Conservation (phyloP, 2,888 invertebrate genomes). For the Polydrusus pterygomalis region DNA sequence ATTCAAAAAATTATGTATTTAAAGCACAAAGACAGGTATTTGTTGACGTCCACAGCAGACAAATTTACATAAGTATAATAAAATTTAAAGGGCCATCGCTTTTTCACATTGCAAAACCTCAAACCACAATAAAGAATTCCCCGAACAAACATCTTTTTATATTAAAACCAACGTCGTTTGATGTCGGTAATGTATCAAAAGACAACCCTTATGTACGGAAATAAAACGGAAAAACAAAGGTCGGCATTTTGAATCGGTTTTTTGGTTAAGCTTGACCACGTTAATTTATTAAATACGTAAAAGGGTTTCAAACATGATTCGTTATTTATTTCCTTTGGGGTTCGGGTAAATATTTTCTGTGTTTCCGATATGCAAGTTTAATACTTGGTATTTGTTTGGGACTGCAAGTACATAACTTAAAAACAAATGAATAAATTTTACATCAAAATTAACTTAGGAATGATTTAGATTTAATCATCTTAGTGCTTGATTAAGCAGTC, state of each 20-base stretch:
- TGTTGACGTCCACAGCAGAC: not conserved
- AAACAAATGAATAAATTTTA: no score
- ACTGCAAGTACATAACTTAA: no score
- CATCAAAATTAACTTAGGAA: no score
- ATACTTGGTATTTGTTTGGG: no score
- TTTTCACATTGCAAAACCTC: constrained; percentile 6
- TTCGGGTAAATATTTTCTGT: not conserved
- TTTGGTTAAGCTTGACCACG: constrained; percentile 20
- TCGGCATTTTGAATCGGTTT: constrained; percentile 20
- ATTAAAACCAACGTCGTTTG: constrained; percentile 11
- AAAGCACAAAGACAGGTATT: not conserved
- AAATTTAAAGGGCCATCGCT: not conserved
- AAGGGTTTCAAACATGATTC: not conserved
- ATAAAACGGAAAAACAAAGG: constrained; percentile 18
- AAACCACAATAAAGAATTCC: constrained; percentile 16
- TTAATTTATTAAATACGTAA: constrained; percentile 27
- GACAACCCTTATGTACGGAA: constrained; percentile 8
- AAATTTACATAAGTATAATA: constrained; percentile 1
- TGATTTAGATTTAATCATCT: no score
- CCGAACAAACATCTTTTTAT: constrained; percentile 9
- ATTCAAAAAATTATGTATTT: no score
- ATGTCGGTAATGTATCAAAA: constrained; percentile 9
- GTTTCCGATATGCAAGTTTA: no score
- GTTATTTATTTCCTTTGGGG: not conserved
- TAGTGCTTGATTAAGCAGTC: no score